Base-by-base conservation (phyloP, 2,888 invertebrate species). In the Blera fallax region DNA sequence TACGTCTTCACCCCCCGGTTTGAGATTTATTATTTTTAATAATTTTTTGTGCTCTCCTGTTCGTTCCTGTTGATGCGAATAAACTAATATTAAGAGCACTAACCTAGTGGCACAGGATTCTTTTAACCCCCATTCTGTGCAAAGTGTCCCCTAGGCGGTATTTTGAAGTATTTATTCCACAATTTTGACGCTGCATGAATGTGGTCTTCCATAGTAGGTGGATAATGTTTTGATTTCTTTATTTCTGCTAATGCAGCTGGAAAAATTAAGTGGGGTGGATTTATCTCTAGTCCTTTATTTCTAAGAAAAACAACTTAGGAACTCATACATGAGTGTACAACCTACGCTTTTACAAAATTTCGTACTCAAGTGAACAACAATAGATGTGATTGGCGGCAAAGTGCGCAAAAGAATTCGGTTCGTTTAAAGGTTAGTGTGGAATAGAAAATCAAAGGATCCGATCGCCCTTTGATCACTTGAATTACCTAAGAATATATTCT, bases 181-280 rank as follows among this genome's bases (percentile, higher is more conserved):
- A 85, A 81, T 77, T 85, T 85, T 65, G 60, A 56, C 60, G 43
- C 32, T 72, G 60, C 77, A 72, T 60, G 65, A 24, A 70, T 74
- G 65, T 54, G 64, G 69, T 40, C 24, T 21, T 32, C 58, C 37
- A 16, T 32, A 45, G 72, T 69, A 37, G 69, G 78, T 43, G 37
- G 70, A 72, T 54, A 62, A 77, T 81, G 52, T 76, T 77, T 85
- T 76, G 72, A 77, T 85, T 64, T 81, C 85, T 85, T 76, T 85
- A 85, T 85, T 81, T 72, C 43, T 60, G 72, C 76, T 81, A 81
- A 85, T 77, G 72, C 85, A 85, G 72, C 85, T 85, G 85, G 72
- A 77, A 85, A 77, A 48, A 45, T 56, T 69, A 27, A 48, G 37
- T 21, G 64, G 64, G 79, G 79, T 69, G 73, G 56, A 84, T 40